A percentile compares a stretch with the other conserved stretches of the same genome.
phyloP scores from a whole-genome alignment of 2,888 invertebrate genomes.

The Conistra vaccinii region DNA sequence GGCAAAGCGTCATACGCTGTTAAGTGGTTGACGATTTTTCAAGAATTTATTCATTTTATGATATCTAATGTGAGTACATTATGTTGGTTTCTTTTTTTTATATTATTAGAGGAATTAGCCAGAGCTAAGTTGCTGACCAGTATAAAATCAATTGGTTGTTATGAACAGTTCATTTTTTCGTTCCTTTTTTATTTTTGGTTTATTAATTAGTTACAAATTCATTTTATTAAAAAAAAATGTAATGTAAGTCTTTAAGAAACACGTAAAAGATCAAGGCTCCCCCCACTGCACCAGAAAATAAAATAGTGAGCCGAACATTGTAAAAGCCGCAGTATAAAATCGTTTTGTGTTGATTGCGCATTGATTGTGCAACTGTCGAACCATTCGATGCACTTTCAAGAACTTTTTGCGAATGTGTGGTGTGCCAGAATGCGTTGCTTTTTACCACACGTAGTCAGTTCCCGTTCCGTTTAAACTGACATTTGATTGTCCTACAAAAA shows the following conservation, averaged over 20 bases:
- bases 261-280: constrained; percentile 2
- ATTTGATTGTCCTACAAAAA: constrained; percentile 67
- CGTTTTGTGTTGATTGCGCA: constrained; percentile 63
- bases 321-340: constrained; percentile 56
- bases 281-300: constrained; percentile 11
- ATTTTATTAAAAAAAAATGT: too few relatives aligned
- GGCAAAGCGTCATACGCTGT: neutral
- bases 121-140: neutral
- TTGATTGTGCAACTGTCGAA: constrained; percentile 69
- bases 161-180: too few relatives aligned
- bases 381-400: constrained; percentile 61
- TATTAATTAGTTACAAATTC: too few relatives aligned
- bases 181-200: too few relatives aligned
- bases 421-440: constrained; percentile 62
- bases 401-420: constrained; percentile 63
- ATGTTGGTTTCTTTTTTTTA: neutral
- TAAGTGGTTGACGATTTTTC: neutral
- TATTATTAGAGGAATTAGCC: neutral
- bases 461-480: constrained; percentile 60
- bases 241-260: constrained; percentile 2
- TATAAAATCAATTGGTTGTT: neutral
- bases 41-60: too few relatives aligned
- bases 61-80: neutral
- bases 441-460: constrained; percentile 64
- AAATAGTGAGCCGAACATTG: constrained; percentile 25